These are phyloP conservation scores for Carpatolechia fugitivella DNA, from an alignment of 2,888 invertebrate species.

Conservation along the genomic window DNA sequence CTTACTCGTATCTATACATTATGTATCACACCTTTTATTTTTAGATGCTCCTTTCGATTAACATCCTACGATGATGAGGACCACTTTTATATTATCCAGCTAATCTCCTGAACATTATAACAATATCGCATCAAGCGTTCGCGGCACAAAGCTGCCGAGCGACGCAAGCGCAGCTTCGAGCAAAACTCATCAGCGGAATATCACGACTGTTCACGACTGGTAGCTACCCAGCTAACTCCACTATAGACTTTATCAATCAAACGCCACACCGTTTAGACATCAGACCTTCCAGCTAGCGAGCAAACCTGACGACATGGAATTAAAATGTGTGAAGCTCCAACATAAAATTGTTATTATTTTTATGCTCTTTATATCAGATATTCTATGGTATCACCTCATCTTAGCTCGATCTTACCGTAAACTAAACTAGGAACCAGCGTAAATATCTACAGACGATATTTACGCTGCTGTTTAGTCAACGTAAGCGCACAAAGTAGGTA, in stretches of 20 bases:
- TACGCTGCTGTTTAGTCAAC: too few relatives aligned
- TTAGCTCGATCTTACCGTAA: too few relatives aligned
- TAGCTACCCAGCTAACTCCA: background rate
- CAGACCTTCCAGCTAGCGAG: background rate
- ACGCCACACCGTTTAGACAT: constrained; percentile 1
- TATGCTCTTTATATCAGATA: too few relatives aligned
- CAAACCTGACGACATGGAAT: constrained; percentile 1
- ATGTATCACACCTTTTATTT: too few relatives aligned
- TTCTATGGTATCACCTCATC: too few relatives aligned
- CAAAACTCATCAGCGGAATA: constrained; percentile 7
- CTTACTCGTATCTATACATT: too few relatives aligned
- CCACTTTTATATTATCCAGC: background rate
- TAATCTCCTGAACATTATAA: constrained; percentile 3
- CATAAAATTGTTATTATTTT: background rate
- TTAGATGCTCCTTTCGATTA: too few relatives aligned
- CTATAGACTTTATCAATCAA: constrained; percentile 10
- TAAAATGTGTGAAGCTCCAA: background rate
- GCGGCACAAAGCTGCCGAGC: background rate
- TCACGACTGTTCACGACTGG: constrained; percentile 1
- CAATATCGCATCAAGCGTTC: background rate
- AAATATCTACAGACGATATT: too few relatives aligned
- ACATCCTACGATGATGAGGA: too few relatives aligned
- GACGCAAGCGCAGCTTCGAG: background rate
- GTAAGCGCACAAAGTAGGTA: too few relatives aligned
- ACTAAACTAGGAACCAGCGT: too few relatives aligned